These are phyloP conservation scores for Hypanus sabinus DNA, from an alignment of 2,113 vertebrate genomes.

Conservation along the genomic window DNA sequence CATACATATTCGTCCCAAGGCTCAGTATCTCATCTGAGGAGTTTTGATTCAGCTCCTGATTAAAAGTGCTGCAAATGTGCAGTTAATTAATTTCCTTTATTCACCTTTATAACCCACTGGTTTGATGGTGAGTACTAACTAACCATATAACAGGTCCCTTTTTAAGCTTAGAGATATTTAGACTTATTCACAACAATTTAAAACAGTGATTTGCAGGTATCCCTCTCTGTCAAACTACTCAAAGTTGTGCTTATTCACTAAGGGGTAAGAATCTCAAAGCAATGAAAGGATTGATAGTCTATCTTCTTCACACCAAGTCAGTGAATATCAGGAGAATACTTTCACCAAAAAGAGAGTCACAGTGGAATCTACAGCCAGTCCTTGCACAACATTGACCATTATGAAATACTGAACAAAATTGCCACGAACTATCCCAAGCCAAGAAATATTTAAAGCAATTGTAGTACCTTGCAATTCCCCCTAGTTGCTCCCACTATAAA, in stretches of 20 bases:
- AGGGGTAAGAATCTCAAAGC: neutral
- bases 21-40: neutral
- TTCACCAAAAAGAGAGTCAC: neutral
- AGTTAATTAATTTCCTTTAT: neutral
- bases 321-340: neutral
- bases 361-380: neutral
- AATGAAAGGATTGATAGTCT: neutral
- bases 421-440: neutral
- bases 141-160: neutral
- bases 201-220: neutral
- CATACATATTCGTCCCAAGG: neutral
- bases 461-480: neutral
- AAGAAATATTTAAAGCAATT: neutral
- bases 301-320: neutral
- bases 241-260: neutral
- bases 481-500: neutral
- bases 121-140: neutral
- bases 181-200: neutral
- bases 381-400: neutral
- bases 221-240: neutral
- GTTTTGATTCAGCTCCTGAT: neutral
- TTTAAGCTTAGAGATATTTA: neutral
- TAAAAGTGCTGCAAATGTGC: neutral
- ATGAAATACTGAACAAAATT: neutral
- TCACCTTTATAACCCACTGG: neutral